Evolutionary conservation across 1,140 invertebrate genomes (phyloP), one percentile per base, ranked within the genome.

Genomic region (Drosophila teissieri): DNA sequence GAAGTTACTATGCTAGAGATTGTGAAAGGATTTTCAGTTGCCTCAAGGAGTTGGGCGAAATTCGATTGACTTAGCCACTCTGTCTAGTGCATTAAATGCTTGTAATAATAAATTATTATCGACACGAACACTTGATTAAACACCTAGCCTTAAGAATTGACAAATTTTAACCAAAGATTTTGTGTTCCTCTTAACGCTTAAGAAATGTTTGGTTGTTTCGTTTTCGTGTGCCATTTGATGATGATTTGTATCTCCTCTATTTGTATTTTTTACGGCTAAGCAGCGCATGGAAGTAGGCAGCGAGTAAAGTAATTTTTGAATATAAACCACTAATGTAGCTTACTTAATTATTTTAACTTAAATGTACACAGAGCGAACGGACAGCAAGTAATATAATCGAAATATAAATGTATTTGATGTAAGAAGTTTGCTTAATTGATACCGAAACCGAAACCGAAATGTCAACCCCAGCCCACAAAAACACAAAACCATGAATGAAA

Each of bases 321-420:
- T 75, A 79, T 60, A 65, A 70, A 83, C 55, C 69, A 88, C 73
- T 88, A 76, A 86, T 79, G 84, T 86, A 86, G 83, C 83, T 86
- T 86, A 85, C 82, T 63, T 80, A 85, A 84, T 85, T 80, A 86
- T 86, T 86, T 86, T 88, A 88, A 86, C 79, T 83, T 77, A 68
- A 83, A 80, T 85, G 81, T 85, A 85, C 78, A 86, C 82, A 55
- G 36, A 80, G 52, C 52, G 42, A 68, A 57, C 8, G 46, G 46
- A 82, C 22, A 56, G 40, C 34, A 77, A 68, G 60, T 77, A 68
- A 77, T 77, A 76, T 76, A 76, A 76, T 56, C 72, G 48, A 77
- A 52, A 84, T 86, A 86, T 88, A 88, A 86, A 86, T 86, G 83
- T 86, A 86, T 60, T 86, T 86, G 84, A 88, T 86, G 83, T 86